Base-by-base conservation (phyloP, 2,888 invertebrate species). In the Rhodophaea formosa region DNA sequence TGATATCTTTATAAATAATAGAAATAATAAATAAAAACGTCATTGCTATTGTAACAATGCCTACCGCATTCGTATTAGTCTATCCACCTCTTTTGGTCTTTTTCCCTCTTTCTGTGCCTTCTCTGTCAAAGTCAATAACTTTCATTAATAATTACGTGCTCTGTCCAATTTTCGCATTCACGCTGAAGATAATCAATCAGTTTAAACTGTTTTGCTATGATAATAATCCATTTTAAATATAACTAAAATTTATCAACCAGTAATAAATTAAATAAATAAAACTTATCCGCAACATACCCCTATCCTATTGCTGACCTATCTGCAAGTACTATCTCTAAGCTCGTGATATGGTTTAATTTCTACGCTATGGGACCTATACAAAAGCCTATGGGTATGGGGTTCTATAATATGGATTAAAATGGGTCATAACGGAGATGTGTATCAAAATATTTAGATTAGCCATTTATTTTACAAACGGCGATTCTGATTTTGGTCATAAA, bases 301-400 rank as follows among this genome's bases (percentile, higher is more conserved):
- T 5, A 53, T 14, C n/a, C 30, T 44, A 30, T 30, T 16, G 44
- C n/a, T 15, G 14, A 43, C 15, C 43, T 54, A 14, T 12, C n/a
- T 8, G 17, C 29, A 7, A 14, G 15, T 44, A 54, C 6, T 46
- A 51, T 12, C 10, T 53, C 54, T 61, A 62, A 65, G 62, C 61
- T 65, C 62, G 58, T 60, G 64, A 65, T 66, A 66, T 63, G 65
- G 61, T 66, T 61, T 68, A 62, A 59, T 56, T 54, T 56, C 64
- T 64, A 63, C 44, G 59, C 57, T 60, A 58, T 54, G 59, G 59
- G 56, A 58, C 49, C 44, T 51, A 44, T 54, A 45, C 30, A 42
- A 32, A 44, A 35, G 55, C 32, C 39, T 53, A 42, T 14, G 12
- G 14, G 23, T 29, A 8, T 8, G 23, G 7, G 17, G 14, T 39